Percentiles rank a stretch among this genome's conserved stretches.
Evolutionary conservation across 2,113 vertebrate species (phyloP).

Genomic region (Hyaena hyaena): DNA sequence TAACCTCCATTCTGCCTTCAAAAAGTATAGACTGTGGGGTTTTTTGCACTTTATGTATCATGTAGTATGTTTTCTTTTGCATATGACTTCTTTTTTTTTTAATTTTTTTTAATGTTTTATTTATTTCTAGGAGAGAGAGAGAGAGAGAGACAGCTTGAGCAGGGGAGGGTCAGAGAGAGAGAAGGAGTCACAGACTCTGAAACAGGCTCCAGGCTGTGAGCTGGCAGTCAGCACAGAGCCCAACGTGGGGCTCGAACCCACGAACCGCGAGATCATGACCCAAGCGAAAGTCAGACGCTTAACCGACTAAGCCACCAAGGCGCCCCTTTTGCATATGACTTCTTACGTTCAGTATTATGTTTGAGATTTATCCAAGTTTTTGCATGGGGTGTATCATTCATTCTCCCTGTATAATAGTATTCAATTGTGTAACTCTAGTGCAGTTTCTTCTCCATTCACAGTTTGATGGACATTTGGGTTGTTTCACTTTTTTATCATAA

Average conservation of each 20-base stretch:
- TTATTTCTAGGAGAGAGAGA: too few species aligned
- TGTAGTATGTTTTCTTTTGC: fast-evolving
- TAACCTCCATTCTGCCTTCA: background rate
- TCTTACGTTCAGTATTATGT: background rate
- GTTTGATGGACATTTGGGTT: background rate
- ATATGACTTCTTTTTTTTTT: background rate
- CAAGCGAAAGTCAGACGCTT: too few species aligned
- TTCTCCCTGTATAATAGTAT: background rate
- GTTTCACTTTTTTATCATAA: background rate
- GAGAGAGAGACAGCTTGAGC: too few species aligned
- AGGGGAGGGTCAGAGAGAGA: too few species aligned
- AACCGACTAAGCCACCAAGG: too few species aligned
- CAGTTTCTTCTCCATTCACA: background rate
- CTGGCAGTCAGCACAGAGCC: too few species aligned
- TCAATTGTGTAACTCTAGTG: background rate
- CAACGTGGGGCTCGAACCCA: too few species aligned
- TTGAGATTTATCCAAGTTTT: background rate
- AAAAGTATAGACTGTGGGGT: fast-evolving
- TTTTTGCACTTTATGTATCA: fast-evolving
- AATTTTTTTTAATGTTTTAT: too few species aligned
- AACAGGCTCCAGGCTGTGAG: too few species aligned
- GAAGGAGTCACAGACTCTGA: too few species aligned
- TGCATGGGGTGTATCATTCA: fast-evolving
- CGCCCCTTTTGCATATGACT: too few species aligned
- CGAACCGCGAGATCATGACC: too few species aligned